Evolutionary conservation across 2,888 invertebrate genomes (phyloP), one percentile per base, ranked within the genome.

Genomic region (Dolichomitus sp.): DNA sequence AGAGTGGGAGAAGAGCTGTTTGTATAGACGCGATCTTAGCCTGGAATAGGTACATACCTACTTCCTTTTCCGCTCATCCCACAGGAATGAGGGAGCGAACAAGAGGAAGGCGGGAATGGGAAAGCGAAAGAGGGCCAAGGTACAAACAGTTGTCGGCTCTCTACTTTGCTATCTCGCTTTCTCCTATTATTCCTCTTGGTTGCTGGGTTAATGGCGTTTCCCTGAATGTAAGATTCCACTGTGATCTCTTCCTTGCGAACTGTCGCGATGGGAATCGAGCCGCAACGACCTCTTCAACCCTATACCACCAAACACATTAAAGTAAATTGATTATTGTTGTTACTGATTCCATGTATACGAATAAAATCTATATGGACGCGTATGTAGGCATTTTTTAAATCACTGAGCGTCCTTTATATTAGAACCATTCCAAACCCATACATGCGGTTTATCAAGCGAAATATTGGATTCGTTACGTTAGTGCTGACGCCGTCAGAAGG

Each of bases 151-250:
- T 63, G 3, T n/a, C 12, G n/a, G 9, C 23, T 30, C 63, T 19
- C 11, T 52, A 30, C 37, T 30, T 40, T 27, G 4, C 11, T n/a
- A 12, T 54, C 59, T 52, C 19, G 3, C 40, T 33, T 12, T 17
- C 12, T 19, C 11, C n/a, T 23, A 45, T 65, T 72, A 72, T 45
- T 69, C 37, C 11, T 52, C 50, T n/a, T 33, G 33, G 45, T 57
- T n/a, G 27, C n/a, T 5, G 70, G 78, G 54, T 70, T 57, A 54
- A 78, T 72, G 65, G 37, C 42, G 70, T 45, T 72, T 72, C 70
- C 11, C 12, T 30, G 12, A 72, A 45, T 65, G 54, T 45, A 40
- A 42, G 27, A 65, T 48, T 33, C 17, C 48, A 27, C 33, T 45
- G 48, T 23, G 23, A 57, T 33, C 33, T 33, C 33, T 12, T 6